Evolutionary conservation across 1,140 invertebrate genomes (phyloP), one percentile per base, ranked within the genome.

Genomic region (Phortica variegata): DNA sequence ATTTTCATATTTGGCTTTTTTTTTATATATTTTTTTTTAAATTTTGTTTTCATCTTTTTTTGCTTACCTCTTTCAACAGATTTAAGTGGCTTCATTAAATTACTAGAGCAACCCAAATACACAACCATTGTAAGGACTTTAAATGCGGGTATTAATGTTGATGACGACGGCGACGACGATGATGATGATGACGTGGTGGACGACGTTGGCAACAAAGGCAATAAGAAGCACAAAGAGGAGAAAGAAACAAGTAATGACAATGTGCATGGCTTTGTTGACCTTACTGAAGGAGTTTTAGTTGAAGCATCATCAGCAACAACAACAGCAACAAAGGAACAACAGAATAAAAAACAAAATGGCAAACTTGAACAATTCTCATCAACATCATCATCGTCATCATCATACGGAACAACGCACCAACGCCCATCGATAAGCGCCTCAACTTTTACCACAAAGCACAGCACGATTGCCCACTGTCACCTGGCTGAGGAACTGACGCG

Each of bases 1-100:
- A n/a, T n/a, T n/a, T n/a, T n/a, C n/a, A n/a, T n/a, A n/a, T n/a
- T n/a, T n/a, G n/a, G n/a, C n/a, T n/a, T n/a, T n/a, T n/a, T n/a
- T n/a, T n/a, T n/a, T n/a, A n/a, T n/a, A n/a, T n/a, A n/a, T n/a
- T n/a, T n/a, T n/a, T n/a, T n/a, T n/a, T 10, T 26, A 26, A 26
- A 6, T 26, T 26, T 26, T 6, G 10, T 26, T 21, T 43, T 16
- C 31, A 16, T 15, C 40, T 40, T 26, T 31, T 32, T n/a, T 48
- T 19, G 10, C 15, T 20, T 49, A 44, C n/a, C 3, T 26, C 12
- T 48, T 37, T 26, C 29, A 36, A 47, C 55, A 74, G 71, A 71
- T 63, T 65, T 74, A 63, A 73, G 66, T 65, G 61, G 63, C 55
- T 74, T 74, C 56, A 71, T 74, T 60, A 66, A 72, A 63, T 61